Evolutionary conservation across 2,888 invertebrate genomes (phyloP), one percentile per base, ranked within the genome.

Genomic region (Masnerella sp.): DNA sequence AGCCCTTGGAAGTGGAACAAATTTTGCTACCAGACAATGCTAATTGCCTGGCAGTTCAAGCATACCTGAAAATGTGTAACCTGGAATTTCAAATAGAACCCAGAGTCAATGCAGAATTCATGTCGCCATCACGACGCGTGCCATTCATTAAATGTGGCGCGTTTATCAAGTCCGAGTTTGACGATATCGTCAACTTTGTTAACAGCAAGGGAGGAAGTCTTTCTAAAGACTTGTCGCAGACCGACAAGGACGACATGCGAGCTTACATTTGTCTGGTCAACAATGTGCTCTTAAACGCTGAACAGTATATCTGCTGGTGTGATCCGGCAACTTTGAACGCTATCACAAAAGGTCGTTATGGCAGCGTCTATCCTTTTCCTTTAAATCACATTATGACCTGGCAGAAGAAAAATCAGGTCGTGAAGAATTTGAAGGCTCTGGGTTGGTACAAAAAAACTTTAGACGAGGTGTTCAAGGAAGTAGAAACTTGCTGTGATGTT

Each of bases 291-390:
- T 93, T 94, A 47, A 96, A 96, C 88, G 96, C 98, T 18, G 98
- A 98, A 93, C 89, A 94, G 15, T 97, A 96, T 87, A 91, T 97
- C 74, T 94, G 95, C 42, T 98, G 98, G 95, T 89, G 94, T 61
- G 94, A 97, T 84, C 90, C 92, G 47, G 90, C 91, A 47, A 96
- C 96, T 0, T 93, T 94, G 78, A 91, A 92, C 64, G 91, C 93
- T 70, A 93, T 97, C 0, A 98, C 98, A 0, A 93, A 92, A 70
- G 91, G 92, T 0, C 90, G 98, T 4, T 95, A 96, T 87, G 95
- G 97, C 0, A 94, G 94, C 0, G 95, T 96, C 1, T 96, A 96
- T 88, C 96, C 97, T 0, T 99, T 97, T 95, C 99, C 99, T 0
- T 88, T 99, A 2, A 95, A 94, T 84, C 89, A 91, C 83, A 88